These are phyloP conservation scores for Eutolmus rufibarbis DNA, from an alignment of 2,888 invertebrate genomes.

Conservation along the genomic window DNA sequence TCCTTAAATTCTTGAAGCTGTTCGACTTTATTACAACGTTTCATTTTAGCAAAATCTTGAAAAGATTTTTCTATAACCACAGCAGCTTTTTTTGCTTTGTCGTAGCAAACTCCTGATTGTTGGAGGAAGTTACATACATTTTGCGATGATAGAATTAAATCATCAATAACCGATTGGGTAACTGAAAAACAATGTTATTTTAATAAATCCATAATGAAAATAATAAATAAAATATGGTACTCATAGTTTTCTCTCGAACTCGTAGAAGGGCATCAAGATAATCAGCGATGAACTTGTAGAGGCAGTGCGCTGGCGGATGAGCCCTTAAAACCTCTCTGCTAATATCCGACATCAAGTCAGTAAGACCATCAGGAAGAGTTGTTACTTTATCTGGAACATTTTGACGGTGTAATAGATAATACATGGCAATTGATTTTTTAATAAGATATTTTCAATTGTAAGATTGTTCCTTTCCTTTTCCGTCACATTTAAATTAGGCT, in stretches of 20 bases:
- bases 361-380: constrained; percentile 70
- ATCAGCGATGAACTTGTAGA: constrained; percentile 73
- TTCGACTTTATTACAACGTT: constrained; percentile 52
- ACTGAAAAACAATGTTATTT: constrained; percentile 51
- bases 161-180: constrained; percentile 54
- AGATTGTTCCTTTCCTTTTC: background rate
- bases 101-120: constrained; percentile 55
- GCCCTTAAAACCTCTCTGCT: constrained; percentile 76
- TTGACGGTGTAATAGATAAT: constrained; percentile 57
- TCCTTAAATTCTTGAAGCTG: constrained; percentile 53
- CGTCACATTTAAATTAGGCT: background rate
- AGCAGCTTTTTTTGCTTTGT: constrained; percentile 54
- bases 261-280: constrained; percentile 73
- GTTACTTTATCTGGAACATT: constrained; percentile 55
- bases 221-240: constrained; percentile 49
- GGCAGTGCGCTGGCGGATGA: constrained; percentile 67
- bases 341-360: constrained; percentile 76
- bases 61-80: constrained; percentile 55
- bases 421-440: constrained; percentile 51
- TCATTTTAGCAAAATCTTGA: constrained; percentile 49
- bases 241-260: constrained; percentile 66
- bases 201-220: background rate
- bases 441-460: no score
- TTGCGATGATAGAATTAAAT: constrained; percentile 57
- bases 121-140: constrained; percentile 50